These are phyloP conservation scores for Pocillopora verrucosa DNA, from an alignment of 64 coral and sea anemone genomes.

Conservation along the genomic window DNA sequence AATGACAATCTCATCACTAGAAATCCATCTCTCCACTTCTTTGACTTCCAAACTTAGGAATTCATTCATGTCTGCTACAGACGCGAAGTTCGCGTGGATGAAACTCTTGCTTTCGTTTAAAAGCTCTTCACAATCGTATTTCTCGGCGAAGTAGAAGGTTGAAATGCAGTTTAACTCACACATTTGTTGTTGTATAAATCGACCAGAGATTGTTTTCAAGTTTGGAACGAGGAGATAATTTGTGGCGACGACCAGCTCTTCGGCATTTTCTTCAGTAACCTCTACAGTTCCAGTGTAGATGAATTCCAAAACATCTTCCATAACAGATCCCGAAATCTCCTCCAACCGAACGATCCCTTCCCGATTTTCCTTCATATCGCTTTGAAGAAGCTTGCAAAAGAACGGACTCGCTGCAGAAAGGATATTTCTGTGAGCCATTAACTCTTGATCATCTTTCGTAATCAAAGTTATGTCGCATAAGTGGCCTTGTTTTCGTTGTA, in stretches of 20 bases:
- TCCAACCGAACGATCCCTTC: neutral
- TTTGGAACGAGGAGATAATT: neutral
- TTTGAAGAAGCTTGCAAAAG: neutral
- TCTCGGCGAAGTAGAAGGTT: neutral
- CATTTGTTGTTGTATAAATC: neutral
- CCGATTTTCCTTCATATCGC: neutral
- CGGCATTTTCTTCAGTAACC: neutral
- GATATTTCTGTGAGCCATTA: neutral
- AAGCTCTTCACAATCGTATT: neutral
- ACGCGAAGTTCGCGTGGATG: neutral
- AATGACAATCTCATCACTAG: neutral
- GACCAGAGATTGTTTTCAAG: neutral
- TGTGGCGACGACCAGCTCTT: neutral
- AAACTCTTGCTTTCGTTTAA: neutral
- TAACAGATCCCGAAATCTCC: neutral
- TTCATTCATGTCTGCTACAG: neutral
- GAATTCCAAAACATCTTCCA: slow-evolving; percentile 6
- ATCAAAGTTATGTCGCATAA: neutral
- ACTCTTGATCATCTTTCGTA: neutral
- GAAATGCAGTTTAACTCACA: neutral
- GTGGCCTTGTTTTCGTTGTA: neutral
- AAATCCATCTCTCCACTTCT: slow-evolving; percentile 3
- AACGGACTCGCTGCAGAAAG: neutral
- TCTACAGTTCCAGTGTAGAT: neutral
- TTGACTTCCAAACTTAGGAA: neutral